Percentiles rank a stretch among this genome's conserved stretches.
Conservation (phyloP, 2,113 vertebrate genomes). For the Pteropus alecto region DNA sequence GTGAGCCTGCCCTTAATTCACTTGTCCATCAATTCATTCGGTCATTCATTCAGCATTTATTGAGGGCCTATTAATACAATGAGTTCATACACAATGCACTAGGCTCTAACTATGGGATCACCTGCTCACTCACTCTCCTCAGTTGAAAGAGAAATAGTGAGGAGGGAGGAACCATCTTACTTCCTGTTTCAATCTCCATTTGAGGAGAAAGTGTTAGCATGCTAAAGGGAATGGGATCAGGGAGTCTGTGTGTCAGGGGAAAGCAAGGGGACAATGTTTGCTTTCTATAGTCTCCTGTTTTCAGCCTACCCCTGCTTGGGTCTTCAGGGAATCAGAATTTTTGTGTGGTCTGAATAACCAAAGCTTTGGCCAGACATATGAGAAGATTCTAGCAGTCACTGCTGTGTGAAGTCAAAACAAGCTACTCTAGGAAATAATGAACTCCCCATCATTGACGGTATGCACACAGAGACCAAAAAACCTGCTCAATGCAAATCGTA, state of each 20-base stretch:
- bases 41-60: constrained; percentile 26
- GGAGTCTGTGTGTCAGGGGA: background rate
- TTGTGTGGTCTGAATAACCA: background rate
- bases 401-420: background rate
- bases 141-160: background rate
- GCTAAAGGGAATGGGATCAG: background rate
- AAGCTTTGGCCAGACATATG: background rate
- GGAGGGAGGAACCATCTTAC: background rate
- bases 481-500: background rate
- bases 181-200: background rate
- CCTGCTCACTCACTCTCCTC: background rate
- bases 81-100: background rate
- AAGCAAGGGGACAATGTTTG: background rate
- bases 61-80: background rate
- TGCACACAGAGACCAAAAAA: constrained; percentile 23
- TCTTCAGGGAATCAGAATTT: constrained; percentile 8
- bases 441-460: background rate
- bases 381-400: background rate
- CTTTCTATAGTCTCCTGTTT: background rate
- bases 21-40: background rate
- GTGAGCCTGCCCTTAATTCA: background rate
- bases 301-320: background rate
- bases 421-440: background rate
- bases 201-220: background rate
- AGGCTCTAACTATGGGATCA: background rate